Percentiles rank a stretch among this genome's conserved stretches.
Evolutionary conservation across 2,113 vertebrate species (phyloP).

Genomic region (Barbus barbus): DNA sequence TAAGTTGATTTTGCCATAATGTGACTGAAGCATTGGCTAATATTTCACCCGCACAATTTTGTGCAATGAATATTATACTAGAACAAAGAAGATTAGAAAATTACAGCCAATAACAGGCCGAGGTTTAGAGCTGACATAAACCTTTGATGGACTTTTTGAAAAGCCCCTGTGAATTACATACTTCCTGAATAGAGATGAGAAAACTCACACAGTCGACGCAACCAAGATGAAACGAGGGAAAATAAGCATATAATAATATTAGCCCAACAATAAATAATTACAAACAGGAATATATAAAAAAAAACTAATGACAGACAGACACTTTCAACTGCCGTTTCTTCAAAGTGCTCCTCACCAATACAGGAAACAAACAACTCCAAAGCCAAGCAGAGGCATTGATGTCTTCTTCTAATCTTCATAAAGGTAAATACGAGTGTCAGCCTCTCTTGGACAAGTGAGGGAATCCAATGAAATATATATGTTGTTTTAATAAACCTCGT

Average conservation of each 20-base stretch:
- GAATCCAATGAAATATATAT: conserved; percentile 65
- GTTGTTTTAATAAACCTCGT: conserved; percentile 42
- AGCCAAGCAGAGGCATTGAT: conserved; percentile 49
- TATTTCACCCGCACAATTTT: conserved; percentile 78
- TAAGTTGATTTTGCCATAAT: conserved; percentile 87
- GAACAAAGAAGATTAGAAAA: conserved; percentile 30
- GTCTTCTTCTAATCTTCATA: conserved; percentile 53
- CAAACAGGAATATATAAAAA: conserved; percentile 40
- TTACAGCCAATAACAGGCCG: conserved; percentile 30
- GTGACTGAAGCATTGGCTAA: conserved; percentile 64
- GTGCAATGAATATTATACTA: conserved; percentile 48
- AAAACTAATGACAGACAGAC: conserved; percentile 49
- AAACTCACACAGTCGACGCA: neutral
- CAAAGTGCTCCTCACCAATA: conserved; percentile 44
- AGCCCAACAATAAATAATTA: conserved; percentile 42
- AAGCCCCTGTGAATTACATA: neutral
- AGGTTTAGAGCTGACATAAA: neutral
- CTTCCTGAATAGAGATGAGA: neutral
- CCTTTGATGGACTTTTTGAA: neutral
- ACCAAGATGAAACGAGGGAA: too few relatives aligned
- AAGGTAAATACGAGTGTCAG: conserved; percentile 52
- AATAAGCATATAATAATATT: conserved; percentile 29
- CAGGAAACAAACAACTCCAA: conserved; percentile 51
- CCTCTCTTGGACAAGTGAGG: conserved; percentile 40
- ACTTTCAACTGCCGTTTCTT: conserved; percentile 43